A percentile compares a stretch with the other conserved stretches of the same genome.
Conservation (phyloP, 2,888 invertebrate genomes). For the Pammene aurita region DNA sequence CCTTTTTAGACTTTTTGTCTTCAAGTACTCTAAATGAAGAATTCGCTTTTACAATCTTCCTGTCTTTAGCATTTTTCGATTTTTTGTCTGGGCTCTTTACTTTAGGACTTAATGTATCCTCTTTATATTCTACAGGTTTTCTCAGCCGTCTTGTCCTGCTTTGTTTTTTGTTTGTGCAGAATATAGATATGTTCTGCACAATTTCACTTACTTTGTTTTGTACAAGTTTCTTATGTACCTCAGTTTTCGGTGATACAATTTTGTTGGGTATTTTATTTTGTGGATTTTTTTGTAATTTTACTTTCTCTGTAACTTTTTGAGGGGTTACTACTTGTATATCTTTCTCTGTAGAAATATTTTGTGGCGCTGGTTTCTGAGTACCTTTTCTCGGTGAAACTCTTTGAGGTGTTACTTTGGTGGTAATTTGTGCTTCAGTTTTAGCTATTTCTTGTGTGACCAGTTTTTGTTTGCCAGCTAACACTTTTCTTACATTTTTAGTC, state of each 20-base stretch:
- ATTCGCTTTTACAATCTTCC: conserved; percentile 52
- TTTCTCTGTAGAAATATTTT: not conserved
- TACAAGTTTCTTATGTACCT: conserved; percentile 29
- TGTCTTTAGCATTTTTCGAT: conserved; percentile 40
- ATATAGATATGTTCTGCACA: conserved; percentile 49
- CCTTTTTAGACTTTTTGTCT: conserved; percentile 54
- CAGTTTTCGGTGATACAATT: conserved; percentile 18
- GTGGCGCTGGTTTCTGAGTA: not conserved
- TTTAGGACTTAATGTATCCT: conserved; percentile 35
- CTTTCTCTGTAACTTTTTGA: conserved; percentile 28
- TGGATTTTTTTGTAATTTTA: not conserved
- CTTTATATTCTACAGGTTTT: conserved; percentile 37
- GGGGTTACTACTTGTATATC: not conserved
- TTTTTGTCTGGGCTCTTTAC: conserved; percentile 27
- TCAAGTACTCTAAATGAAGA: conserved; percentile 63
- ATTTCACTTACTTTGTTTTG: conserved; percentile 44
- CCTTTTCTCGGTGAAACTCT: not conserved
- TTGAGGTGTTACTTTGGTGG: not conserved
- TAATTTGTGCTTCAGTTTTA: conserved; percentile 4
- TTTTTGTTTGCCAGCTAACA: conserved; percentile 4
- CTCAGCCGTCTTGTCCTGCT: conserved; percentile 35
- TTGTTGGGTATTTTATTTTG: conserved; percentile 6
- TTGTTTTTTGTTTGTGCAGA: conserved; percentile 59
- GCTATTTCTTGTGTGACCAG: not conserved
- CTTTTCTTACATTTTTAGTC: conserved; percentile 3